Conservation (phyloP, 2,113 vertebrate species). For the Gallinago paraguaiae region DNA sequence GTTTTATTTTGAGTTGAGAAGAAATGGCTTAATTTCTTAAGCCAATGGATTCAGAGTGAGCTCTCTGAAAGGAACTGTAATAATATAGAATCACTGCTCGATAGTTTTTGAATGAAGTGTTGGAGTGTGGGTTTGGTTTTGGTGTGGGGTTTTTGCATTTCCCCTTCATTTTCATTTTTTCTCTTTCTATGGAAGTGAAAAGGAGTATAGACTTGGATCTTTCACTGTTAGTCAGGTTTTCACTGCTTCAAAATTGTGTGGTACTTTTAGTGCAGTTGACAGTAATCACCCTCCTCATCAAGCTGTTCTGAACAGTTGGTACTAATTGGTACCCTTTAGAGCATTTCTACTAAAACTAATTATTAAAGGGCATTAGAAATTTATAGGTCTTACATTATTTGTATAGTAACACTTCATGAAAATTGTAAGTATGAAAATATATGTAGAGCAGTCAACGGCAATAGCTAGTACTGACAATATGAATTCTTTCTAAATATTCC, state of each 20-base stretch:
- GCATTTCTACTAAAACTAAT: background rate
- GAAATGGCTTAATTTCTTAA: background rate
- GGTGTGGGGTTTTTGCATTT: background rate
- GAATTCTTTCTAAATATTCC: background rate
- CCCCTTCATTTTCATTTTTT: background rate
- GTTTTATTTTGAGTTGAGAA: background rate
- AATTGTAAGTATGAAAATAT: background rate
- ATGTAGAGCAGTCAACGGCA: background rate
- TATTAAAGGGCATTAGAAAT: background rate
- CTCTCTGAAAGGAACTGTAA: background rate
- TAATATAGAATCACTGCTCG: background rate
- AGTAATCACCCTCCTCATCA: background rate
- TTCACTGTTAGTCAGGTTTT: rapidly evolving
- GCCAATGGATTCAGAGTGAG: background rate
- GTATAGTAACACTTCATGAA: background rate
- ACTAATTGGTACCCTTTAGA: background rate
- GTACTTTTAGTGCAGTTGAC: background rate
- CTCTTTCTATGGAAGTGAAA: background rate
- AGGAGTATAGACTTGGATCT: background rate
- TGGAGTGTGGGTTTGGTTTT: background rate
- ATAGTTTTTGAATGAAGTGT: background rate
- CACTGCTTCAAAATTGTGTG: background rate
- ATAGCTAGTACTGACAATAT: background rate
- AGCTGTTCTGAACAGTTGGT: background rate
- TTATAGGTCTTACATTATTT: background rate